A percentile compares a stretch with the other conserved stretches of the same genome.
Evolutionary conservation across 2,888 invertebrate species (phyloP).

Genomic region (Amaurobius ferox): DNA sequence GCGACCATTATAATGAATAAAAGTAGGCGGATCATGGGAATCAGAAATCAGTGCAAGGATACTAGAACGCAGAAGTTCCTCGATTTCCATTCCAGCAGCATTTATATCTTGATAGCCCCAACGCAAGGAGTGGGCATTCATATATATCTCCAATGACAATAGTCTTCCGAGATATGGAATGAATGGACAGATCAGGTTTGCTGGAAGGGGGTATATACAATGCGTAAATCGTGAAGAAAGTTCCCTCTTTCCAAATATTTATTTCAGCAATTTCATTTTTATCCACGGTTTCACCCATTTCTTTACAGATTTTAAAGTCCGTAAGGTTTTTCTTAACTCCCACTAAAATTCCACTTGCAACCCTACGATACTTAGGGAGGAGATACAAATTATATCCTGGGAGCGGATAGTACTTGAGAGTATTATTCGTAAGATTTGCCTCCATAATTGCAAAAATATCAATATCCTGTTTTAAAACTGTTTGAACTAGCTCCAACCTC

Average conservation of each 20-base stretch:
- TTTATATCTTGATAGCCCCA: not conserved
- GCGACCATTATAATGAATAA: not conserved
- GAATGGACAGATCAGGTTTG: not conserved
- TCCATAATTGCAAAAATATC: too few relatives aligned
- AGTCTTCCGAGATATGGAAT: not conserved
- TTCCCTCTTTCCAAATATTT: too few relatives aligned
- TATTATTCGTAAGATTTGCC: too few relatives aligned
- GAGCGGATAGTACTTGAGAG: too few relatives aligned
- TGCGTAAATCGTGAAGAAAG: too few relatives aligned
- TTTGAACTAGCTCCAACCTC: not conserved
- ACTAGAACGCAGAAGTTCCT: not conserved
- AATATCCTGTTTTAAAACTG: not conserved
- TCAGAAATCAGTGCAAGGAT: not conserved
- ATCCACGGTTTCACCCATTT: not conserved
- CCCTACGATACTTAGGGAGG: too few relatives aligned
- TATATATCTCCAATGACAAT: not conserved
- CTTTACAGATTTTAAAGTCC: slow-evolving; percentile 10
- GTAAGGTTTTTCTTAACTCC: not conserved
- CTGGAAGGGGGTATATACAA: not conserved
- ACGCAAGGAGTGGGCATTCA: not conserved
- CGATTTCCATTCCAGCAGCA: not conserved
- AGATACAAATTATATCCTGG: too few relatives aligned
- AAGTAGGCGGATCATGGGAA: not conserved
- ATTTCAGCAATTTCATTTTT: not conserved
- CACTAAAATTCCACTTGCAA: too few relatives aligned